Evolutionary conservation across 2,797 vertebrate species (phyloP), one percentile per base, ranked within the genome.

Genomic region (Columba guinea): DNA sequence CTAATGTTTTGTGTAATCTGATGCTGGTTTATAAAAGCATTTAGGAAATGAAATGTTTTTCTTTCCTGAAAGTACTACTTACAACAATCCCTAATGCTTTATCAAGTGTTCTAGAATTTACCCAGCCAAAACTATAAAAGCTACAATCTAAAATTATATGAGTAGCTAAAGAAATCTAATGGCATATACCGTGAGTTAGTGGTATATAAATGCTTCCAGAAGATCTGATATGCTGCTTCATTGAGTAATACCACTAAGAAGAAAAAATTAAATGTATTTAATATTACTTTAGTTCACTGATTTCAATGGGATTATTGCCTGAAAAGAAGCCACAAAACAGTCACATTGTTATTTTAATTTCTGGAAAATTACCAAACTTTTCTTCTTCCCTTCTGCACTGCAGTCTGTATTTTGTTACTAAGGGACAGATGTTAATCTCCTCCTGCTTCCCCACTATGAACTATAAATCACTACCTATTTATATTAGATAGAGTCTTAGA

Each of bases 381-480:
- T 70, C 1, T 59, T 85, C 83, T 65, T 35, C 14, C 23, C 18
- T 70, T 82, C 46, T 13, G 76, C 15, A 39, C 13, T 76, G 41
- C 34, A 41, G 9, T 83, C 56, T 89, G 59, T 44, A 69, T 52
- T 88, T 92, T 58, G 59, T 39, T 73, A 79, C 35, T 62, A 68
- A 87, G 41, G 26, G 39, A 77, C 20, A 87, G 46, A 17, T 18
- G 87, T 96, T 67, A 90, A 74, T 78, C 32, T 81, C 32, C 21
- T 86, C 26, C 37, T 52, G 26, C 58, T 79, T 79, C 48, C 55
- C 34, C 53, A 55, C 37, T 77, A 65, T n/a, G 44, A 89, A 70
- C 48, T 90, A 64, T 56, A 93, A 91, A 90, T 93, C 59, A 92
- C 35, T 90, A 67, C n/a, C 49, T 86, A 95, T 79, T 90, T 81